Conservation (phyloP, 2,797 vertebrate genomes). For the Cygnus olor region DNA sequence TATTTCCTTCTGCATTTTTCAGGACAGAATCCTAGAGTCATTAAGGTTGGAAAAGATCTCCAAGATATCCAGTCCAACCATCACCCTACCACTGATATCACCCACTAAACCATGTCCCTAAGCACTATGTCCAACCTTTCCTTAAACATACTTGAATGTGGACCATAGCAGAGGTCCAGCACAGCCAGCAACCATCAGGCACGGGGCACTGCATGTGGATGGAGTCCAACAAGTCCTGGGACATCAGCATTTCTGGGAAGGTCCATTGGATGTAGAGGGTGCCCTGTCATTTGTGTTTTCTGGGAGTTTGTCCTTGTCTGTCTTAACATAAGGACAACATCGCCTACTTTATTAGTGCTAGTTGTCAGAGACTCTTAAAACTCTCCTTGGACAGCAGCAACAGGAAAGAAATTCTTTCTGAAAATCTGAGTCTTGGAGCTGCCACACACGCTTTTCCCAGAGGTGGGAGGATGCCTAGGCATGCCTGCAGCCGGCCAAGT, state of each 20-base stretch:
- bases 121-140: no score
- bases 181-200: neutral
- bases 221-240: neutral
- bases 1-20: neutral
- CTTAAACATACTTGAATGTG: neutral
- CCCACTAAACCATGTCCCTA: no score
- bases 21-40: neutral
- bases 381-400: neutral
- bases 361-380: conserved; percentile 3
- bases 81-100: no score
- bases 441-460: neutral
- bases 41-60: no score
- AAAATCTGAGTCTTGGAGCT: conserved; percentile 36
- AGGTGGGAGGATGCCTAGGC: conserved; percentile 32
- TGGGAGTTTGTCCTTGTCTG: neutral
- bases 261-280: neutral
- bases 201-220: accelerated
- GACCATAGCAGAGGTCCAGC: neutral
- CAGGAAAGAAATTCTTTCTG: conserved; percentile 16
- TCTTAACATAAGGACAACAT: neutral
- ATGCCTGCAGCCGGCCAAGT: neutral
- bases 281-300: neutral
- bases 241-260: accelerated
- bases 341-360: conserved; percentile 16
- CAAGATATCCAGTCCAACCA: no score